Conservation (phyloP, 37 sponge, comb jelly and placozoan genomes). For the Diacarnus erythraeanus region DNA sequence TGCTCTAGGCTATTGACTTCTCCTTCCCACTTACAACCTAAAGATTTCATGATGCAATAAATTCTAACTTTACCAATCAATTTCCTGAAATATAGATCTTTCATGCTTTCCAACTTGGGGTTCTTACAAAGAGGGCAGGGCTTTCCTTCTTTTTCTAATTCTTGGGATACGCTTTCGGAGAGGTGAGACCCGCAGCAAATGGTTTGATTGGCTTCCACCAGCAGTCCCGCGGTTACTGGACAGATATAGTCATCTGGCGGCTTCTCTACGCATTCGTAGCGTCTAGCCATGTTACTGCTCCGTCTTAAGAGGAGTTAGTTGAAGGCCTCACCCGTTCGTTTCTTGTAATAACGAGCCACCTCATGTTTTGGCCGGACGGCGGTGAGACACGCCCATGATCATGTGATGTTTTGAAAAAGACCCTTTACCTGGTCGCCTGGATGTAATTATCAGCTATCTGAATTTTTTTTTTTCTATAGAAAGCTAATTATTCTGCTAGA, state of each 20-base stretch:
- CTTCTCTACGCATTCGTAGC: conserved; percentile 1
- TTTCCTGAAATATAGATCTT: conserved; percentile 1
- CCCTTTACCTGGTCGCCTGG: too few relatives aligned
- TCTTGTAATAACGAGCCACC: too few relatives aligned
- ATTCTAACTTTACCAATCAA: conserved; percentile 18
- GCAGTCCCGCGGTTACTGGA: conserved; percentile 19
- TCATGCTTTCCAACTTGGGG: background rate
- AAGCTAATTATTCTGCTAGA: too few relatives aligned
- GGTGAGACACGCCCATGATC: too few relatives aligned
- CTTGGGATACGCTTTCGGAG: background rate
- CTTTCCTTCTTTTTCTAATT: background rate
- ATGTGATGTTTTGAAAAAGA: too few relatives aligned
- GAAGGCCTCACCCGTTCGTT: too few relatives aligned
- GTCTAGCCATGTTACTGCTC: background rate
- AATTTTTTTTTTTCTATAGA: too few relatives aligned
- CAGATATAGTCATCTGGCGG: conserved; percentile 20
- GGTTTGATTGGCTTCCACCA: conserved; percentile 1
- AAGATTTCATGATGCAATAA: conserved; percentile 8
- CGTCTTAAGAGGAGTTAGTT: too few relatives aligned
- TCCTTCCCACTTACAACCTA: conserved; percentile 53
- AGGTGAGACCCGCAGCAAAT: conserved; percentile 34
- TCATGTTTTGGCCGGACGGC: too few relatives aligned
- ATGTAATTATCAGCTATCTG: too few relatives aligned
- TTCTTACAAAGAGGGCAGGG: conserved; percentile 25
- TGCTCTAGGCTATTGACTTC: conserved; percentile 11